These are phyloP conservation scores for Choloepus didactylus DNA, from an alignment of 2,797 vertebrate genomes.

Conservation along the genomic window DNA sequence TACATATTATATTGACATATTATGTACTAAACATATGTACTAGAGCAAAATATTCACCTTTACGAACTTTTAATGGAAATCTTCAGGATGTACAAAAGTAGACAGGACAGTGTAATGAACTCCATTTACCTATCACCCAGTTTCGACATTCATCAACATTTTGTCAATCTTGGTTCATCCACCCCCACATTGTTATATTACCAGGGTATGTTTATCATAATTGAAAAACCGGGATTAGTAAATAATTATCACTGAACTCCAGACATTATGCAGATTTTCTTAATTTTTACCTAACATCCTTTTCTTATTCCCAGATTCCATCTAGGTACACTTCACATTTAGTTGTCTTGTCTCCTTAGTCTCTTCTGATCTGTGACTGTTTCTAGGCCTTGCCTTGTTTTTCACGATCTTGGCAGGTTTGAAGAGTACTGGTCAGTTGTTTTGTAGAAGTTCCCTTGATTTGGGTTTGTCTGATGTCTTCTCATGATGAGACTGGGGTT, in stretches of 20 bases:
- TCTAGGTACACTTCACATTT: neutral
- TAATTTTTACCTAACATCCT: too few relatives aligned
- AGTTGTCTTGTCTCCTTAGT: neutral
- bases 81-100: neutral
- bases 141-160: too few relatives aligned
- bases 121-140: too few relatives aligned
- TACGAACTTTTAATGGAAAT: neutral
- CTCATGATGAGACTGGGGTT: neutral
- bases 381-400: too few relatives aligned
- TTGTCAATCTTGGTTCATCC: neutral
- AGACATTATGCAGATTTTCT: neutral
- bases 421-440: neutral
- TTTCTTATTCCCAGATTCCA: neutral
- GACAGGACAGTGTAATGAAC: too few relatives aligned
- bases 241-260: neutral
- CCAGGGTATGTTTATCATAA: neutral
- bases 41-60: conserved; percentile 18
- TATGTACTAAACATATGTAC: too few relatives aligned
- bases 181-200: neutral
- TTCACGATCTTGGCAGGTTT: too few relatives aligned
- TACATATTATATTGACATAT: neutral
- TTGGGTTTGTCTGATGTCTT: neutral
- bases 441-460: neutral
- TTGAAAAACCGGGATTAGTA: neutral
- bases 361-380: too few relatives aligned